Base-by-base conservation (phyloP, 2,888 invertebrate species). In the Hyles lineata region DNA sequence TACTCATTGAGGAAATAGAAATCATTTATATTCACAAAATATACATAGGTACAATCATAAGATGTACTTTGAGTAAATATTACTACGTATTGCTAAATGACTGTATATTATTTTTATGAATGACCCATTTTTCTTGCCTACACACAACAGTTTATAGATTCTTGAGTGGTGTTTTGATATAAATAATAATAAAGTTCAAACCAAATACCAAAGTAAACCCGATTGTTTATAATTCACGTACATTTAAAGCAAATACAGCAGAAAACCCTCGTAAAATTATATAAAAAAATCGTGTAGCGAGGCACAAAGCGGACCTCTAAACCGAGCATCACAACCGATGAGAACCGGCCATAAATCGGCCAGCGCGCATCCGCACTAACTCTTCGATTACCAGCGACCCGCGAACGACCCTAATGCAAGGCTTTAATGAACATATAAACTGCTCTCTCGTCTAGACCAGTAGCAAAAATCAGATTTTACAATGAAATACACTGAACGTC, bases 341-440 rank as follows among this genome's bases (percentile, higher is more conserved):
- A 78, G 79, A 80, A 74, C 78, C 74, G 70, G 82, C 82, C 81
- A 88, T 90, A 91, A 91, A 90, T 89, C 84, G 82, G 77, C 78
- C 76, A 78, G 80, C 82, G 79, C 78, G 78, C 79, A 78, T 76
- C 84, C 85, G 83, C 85, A 86, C 87, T 90, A 88, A 89, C 89
- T 90, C 87, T 88, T 85, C 90, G 89, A 90, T 90, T 85, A 87
- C 86, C 80, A 85, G 79, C 86, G 87, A 88, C 85, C 89, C 90
- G 88, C 81, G 84, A 84, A 74, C 81, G 76, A 79, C 83, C 83
- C 79, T 85, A 86, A 86, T 86, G 86, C 85, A 82, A 81, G 83
- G 83, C 84, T 87, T 80, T 82, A 82, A 81, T 85, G 81, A 85
- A 70, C 78, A 80, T 81, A 81, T 79, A 81, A 81, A 80, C 78